Conservation (phyloP, 2,888 invertebrate genomes). For the Papilio protenor region DNA sequence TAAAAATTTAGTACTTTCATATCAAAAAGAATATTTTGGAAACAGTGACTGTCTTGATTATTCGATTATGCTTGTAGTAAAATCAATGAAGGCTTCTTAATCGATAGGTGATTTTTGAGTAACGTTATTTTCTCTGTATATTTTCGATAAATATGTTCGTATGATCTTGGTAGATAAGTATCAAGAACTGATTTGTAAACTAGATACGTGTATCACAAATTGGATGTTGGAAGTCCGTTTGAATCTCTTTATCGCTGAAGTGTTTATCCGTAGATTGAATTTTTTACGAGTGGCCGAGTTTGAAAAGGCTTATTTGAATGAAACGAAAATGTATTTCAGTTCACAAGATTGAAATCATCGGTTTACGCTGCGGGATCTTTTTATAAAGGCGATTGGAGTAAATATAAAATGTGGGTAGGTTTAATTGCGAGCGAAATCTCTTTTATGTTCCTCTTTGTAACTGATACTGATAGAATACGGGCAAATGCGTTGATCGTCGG, state of each 20-base stretch:
- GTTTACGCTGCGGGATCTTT: slow-evolving; percentile 41
- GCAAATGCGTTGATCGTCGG: neutral
- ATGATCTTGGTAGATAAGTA: neutral
- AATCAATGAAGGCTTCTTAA: neutral
- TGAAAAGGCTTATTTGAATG: slow-evolving; percentile 45
- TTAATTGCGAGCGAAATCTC: slow-evolving; percentile 27
- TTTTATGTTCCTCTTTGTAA: neutral
- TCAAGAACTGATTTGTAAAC: slow-evolving; percentile 42
- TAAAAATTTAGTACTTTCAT: slow-evolving; percentile 72
- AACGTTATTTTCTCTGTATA: neutral
- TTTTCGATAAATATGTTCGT: neutral
- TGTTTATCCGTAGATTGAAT: slow-evolving; percentile 48
- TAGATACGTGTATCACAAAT: slow-evolving; percentile 47
- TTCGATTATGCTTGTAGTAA: neutral
- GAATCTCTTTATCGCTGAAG: slow-evolving; percentile 48
- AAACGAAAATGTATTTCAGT: slow-evolving; percentile 44
- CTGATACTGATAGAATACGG: neutral
- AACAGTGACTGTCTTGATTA: neutral
- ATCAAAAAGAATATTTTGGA: slow-evolving; percentile 56
- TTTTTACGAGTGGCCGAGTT: slow-evolving; percentile 44
- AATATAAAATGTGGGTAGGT: slow-evolving; percentile 32
- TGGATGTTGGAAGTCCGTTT: slow-evolving; percentile 49
- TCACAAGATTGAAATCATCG: slow-evolving; percentile 44
- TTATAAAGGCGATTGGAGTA: slow-evolving; percentile 34
- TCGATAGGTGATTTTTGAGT: neutral